phyloP scores from a whole-genome alignment of 2,888 invertebrate species.

The Melanargia galathea region DNA sequence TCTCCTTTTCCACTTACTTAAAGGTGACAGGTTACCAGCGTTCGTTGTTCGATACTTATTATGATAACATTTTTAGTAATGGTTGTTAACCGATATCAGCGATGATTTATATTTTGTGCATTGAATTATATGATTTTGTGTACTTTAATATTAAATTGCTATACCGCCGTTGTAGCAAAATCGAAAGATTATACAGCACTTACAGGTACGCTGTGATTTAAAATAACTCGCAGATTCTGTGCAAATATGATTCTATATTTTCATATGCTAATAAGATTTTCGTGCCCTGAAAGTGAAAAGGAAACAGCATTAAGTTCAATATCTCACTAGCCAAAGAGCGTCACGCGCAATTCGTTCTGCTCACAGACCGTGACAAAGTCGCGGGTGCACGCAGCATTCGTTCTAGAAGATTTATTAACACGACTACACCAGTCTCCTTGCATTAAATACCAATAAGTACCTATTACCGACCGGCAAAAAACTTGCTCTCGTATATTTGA shows the following conservation, averaged over 20 bases:
- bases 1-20: neutral
- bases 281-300: slow-evolving; percentile 73
- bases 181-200: neutral
- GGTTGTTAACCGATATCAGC: neutral
- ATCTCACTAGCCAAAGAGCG: slow-evolving; percentile 45
- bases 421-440: slow-evolving; percentile 43
- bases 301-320: slow-evolving; percentile 53
- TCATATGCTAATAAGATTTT: slow-evolving; percentile 23
- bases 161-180: neutral
- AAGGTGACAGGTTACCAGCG: neutral
- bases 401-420: slow-evolving; percentile 49
- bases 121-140: no score
- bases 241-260: no score
- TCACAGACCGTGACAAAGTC: slow-evolving; percentile 18
- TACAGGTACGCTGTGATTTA: neutral
- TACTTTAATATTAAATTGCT: no score
- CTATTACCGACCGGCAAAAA: slow-evolving; percentile 36
- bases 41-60: neutral
- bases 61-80: neutral
- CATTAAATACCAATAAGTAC: slow-evolving; percentile 39
- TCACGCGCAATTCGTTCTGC: slow-evolving; percentile 53
- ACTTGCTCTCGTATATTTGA: slow-evolving; percentile 60
- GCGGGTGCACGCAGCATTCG: slow-evolving; percentile 31
- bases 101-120: no score
- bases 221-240: no score